phyloP scores from a whole-genome alignment of 2,797 vertebrate species.

The Onychomys arenicola region DNA sequence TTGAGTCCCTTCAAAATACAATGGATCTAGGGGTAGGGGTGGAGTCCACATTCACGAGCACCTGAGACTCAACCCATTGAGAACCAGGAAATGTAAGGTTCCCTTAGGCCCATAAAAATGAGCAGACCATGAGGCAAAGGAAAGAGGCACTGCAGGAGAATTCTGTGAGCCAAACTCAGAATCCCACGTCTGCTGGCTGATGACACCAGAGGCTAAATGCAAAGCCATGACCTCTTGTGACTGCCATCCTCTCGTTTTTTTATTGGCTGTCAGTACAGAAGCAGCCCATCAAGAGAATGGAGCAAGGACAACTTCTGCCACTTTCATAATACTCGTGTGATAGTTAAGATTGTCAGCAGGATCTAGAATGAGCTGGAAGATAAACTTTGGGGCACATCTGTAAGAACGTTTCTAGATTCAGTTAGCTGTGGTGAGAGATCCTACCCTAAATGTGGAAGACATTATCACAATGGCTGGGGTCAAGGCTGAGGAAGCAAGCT shows the following conservation, averaged over 20 bases:
- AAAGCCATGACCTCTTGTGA: not conserved
- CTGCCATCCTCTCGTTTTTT: not conserved
- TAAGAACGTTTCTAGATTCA: not conserved
- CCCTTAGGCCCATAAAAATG: fast-evolving
- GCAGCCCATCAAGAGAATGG: not conserved
- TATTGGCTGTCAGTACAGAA: not conserved
- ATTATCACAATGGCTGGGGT: not conserved
- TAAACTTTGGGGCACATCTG: no score
- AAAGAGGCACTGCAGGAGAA: fast-evolving
- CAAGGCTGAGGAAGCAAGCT: not conserved
- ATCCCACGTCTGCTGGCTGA: not conserved
- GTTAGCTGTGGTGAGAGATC: not conserved
- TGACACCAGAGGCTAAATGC: not conserved
- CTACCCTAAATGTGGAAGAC: no score
- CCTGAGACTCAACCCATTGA: not conserved
- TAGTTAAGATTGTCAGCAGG: not conserved
- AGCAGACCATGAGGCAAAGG: no score
- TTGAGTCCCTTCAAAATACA: not conserved
- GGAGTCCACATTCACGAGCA: fast-evolving
- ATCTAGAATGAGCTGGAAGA: not conserved
- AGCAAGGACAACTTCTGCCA: not conserved
- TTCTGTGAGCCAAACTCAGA: not conserved
- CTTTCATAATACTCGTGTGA: not conserved
- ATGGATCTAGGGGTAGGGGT: not conserved
- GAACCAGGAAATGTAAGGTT: not conserved